Percentiles rank a stretch among this genome's conserved stretches.
These are phyloP conservation scores for Drosophila sulfurigaster DNA, from an alignment of 1,140 invertebrate species.

Conservation along the genomic window DNA sequence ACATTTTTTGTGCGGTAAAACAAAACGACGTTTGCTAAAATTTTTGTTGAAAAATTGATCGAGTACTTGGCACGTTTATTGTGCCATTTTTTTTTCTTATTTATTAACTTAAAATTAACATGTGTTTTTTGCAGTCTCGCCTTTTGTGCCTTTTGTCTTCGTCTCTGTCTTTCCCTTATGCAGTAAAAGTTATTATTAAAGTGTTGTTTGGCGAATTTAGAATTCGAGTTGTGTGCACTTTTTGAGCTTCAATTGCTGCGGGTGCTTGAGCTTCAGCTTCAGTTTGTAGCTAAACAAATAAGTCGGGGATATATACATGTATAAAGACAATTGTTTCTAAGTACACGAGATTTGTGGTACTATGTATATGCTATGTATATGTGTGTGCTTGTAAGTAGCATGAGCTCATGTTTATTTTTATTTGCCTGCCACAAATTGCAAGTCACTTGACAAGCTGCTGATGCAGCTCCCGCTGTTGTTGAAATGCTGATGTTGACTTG, in stretches of 20 bases:
- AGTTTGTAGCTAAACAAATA: slow-evolving; percentile 35
- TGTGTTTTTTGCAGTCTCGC: slow-evolving; percentile 37
- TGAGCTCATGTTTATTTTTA: slow-evolving; percentile 85
- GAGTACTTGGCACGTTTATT: slow-evolving; percentile 23
- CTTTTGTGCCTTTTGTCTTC: slow-evolving; percentile 31
- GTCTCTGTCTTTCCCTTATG: slow-evolving; percentile 43
- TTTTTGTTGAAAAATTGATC: slow-evolving; percentile 23
- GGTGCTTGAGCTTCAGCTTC: slow-evolving; percentile 60
- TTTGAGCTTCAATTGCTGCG: slow-evolving; percentile 65
- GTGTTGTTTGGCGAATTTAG: slow-evolving; percentile 48
- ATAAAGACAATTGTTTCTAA: slow-evolving; percentile 59
- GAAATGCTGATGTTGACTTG: slow-evolving; percentile 85
- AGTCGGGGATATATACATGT: slow-evolving; percentile 11
- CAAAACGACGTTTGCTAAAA: slow-evolving; percentile 25
- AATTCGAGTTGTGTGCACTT: slow-evolving; percentile 61
- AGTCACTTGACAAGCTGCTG: slow-evolving; percentile 85
- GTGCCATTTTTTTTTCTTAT: slow-evolving; percentile 9
- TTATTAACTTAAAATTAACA: slow-evolving; percentile 54
- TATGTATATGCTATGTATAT: slow-evolving; percentile 9
- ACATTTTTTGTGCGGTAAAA: slow-evolving; percentile 21
- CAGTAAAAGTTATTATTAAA: slow-evolving; percentile 41
- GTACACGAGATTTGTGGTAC: slow-evolving; percentile 56
- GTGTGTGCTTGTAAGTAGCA: slow-evolving; percentile 68
- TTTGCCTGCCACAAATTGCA: slow-evolving; percentile 82
- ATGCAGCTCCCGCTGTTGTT: slow-evolving; percentile 85